Evolutionary conservation across 2,797 vertebrate genomes (phyloP).

Genomic region (Chrysocyon brachyurus): DNA sequence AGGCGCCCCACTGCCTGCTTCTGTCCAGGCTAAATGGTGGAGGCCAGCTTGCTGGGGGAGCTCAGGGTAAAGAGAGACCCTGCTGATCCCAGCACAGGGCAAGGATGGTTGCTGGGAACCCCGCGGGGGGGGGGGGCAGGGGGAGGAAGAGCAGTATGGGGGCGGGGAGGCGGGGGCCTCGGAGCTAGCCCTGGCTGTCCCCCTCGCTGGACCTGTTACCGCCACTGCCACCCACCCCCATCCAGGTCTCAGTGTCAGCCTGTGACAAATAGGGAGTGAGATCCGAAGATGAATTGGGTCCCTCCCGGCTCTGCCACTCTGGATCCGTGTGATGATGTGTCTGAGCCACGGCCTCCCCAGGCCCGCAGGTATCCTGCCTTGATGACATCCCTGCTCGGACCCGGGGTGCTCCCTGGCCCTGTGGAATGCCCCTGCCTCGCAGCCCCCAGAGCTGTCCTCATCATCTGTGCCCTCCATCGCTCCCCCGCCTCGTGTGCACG

Average conservation of each 20-base stretch:
- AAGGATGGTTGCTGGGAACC: not conserved
- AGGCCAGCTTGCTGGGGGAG: constrained; percentile 67
- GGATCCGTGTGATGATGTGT: fast-evolving
- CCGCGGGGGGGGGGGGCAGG: fast-evolving
- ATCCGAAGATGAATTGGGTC: not conserved
- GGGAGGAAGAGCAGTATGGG: not conserved
- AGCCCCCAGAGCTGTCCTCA: not conserved
- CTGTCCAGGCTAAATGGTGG: constrained; percentile 65
- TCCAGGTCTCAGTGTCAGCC: not conserved
- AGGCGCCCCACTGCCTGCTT: constrained; percentile 64
- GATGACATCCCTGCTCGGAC: not conserved
- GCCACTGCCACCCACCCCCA: fast-evolving
- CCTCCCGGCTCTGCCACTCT: not conserved
- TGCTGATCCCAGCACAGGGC: not conserved
- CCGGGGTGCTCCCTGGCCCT: not conserved
- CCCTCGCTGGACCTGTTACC: not conserved
- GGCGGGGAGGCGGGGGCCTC: not conserved
- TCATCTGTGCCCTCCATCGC: fast-evolving
- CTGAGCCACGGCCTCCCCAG: not conserved
- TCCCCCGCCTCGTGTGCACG: fast-evolving
- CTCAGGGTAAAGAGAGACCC: constrained; percentile 17
- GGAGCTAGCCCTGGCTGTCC: not conserved
- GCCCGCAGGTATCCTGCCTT: not conserved
- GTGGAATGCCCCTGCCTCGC: not conserved
- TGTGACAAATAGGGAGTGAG: not conserved